Evolutionary conservation across 2,797 vertebrate species (phyloP), one percentile per base, ranked within the genome.

Genomic region (Enteromius viviparus): DNA sequence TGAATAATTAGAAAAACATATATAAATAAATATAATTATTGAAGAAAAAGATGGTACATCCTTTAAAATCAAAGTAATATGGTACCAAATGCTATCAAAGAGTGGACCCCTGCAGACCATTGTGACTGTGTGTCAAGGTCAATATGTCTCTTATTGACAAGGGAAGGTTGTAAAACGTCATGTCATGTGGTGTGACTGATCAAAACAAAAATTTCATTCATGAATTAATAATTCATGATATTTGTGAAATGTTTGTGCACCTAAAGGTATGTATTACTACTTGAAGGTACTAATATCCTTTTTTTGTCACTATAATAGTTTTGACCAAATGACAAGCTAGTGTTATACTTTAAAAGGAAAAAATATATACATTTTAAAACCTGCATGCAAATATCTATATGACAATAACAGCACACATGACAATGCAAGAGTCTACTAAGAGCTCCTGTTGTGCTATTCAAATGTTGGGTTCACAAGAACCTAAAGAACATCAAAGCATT

Each of bases 81-180:
- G 11, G 58, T 26, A 37, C 26, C 1, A 23, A 10, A 17, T 42
- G 8, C 10, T 11, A 42, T 60, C 58, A 62, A 34, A 78, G 62
- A 78, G 6, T n/a, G 26, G 45, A 78, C 60, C 19, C 26, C 26
- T 34, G 45, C 62, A 66, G 42, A 49, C 42, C 60, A 26, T 64
- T 1, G 4, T 72, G 72, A 75, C 49, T 23, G 10, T 55, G 32
- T 23, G 62, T 78, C 45, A 78, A 78, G 53, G 53, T 78, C 60
- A 65, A 51, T 34, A 23, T 65, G 62, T 51, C 26, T 65, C 45
- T 65, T 78, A 78, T 78, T 65, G 76, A 65, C 76, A 65, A 47
- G 17, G 76, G 42, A 78, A 64, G 45, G 45, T 49, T 51, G 76
- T 78, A 78, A 78, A 76, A 66, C 65, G 42, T 66, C 76, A 78